These are phyloP conservation scores for Eucidaris tribuloides DNA, from an alignment of 35 echinoderm and acorn worm genomes.

Conservation along the genomic window DNA sequence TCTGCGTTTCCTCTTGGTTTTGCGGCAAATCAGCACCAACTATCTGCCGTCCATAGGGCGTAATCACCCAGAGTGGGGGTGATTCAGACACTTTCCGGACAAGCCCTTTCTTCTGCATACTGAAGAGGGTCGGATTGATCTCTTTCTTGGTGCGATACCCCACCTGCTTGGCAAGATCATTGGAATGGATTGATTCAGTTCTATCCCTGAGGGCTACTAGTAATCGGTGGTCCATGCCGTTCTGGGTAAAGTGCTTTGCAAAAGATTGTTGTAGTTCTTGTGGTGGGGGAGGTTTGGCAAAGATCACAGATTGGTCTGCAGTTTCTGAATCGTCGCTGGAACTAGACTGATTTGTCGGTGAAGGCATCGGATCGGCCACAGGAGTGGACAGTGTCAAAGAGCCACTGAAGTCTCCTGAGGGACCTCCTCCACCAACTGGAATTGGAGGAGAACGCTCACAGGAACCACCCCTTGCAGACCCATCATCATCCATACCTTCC, in stretches of 20 bases:
- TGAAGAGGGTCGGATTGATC: slow-evolving; percentile 79
- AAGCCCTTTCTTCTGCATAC: slow-evolving; percentile 66
- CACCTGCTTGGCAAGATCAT: slow-evolving; percentile 58
- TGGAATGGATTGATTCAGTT: slow-evolving; percentile 44
- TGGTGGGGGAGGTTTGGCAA: slow-evolving; percentile 38
- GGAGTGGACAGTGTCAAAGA: neutral
- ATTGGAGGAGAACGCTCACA: no score
- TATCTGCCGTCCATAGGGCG: slow-evolving; percentile 28
- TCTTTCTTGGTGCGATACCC: slow-evolving; percentile 68
- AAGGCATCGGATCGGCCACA: neutral
- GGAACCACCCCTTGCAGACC: no score
- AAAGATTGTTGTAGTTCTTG: neutral
- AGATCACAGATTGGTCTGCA: slow-evolving; percentile 4
- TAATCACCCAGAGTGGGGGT: slow-evolving; percentile 83
- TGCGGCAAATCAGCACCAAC: neutral
- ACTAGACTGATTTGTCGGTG: neutral
- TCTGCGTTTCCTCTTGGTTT: neutral
- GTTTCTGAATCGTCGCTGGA: slow-evolving; percentile 42
- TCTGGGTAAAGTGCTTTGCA: neutral
- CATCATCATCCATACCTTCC: slow-evolving; percentile 6
- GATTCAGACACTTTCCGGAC: slow-evolving; percentile 70
- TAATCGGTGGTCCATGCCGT: slow-evolving; percentile 47
- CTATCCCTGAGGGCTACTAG: slow-evolving; percentile 10
- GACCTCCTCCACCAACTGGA: no score
- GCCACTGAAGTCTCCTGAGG: neutral